Base-by-base conservation (phyloP, 2,113 vertebrate genomes). In the Pedetes capensis region DNA sequence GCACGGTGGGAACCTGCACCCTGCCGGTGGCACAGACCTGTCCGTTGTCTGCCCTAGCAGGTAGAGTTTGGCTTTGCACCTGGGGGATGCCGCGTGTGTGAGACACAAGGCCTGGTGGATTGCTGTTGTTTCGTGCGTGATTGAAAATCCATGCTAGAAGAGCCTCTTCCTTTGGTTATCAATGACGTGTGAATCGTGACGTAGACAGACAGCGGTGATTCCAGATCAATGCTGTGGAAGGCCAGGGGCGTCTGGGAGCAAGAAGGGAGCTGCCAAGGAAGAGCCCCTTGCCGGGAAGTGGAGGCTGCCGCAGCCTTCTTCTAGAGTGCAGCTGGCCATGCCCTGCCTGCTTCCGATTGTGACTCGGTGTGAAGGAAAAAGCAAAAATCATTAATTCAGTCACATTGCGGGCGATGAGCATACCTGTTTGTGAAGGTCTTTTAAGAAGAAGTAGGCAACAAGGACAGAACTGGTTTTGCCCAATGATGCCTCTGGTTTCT, bases 1-100 rank as follows among this genome's bases (percentile, higher is more conserved):
- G 1, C 6, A 8, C 27, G 13, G 25, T 22, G 47, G 12, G 37
- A 80, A 12, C 3, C 0, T 11, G 51, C 2, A 34, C n/a, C 37
- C 34, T 9, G 13, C 37, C 34, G 7, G 13, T 13, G n/a, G 20
- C 9, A 0, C 34, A 7, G 6, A 23, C 39, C 29, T 27, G 4
- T 29, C 57, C 1, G 1, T 32, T 23, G 12, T 53, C 16, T 6
- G 4, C 16, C 8, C 17, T 61, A 5, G 22, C 8, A 84, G 12
- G 29, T 1, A 17, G n/a, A n/a, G n/a, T 82, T 75, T 74, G 72
- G 44, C 63, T 39, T 57, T 82, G 34, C 23, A 29, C n/a, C 53
- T 32, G 57, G 20, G 17, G 61, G 47, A 63, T 42, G 29, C 55
- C 1, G 29, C 34, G 1, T 4, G 25, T 29, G 47, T 78, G 44